Conservation (phyloP, 2,113 vertebrate species). For the Propithecus coquereli region DNA sequence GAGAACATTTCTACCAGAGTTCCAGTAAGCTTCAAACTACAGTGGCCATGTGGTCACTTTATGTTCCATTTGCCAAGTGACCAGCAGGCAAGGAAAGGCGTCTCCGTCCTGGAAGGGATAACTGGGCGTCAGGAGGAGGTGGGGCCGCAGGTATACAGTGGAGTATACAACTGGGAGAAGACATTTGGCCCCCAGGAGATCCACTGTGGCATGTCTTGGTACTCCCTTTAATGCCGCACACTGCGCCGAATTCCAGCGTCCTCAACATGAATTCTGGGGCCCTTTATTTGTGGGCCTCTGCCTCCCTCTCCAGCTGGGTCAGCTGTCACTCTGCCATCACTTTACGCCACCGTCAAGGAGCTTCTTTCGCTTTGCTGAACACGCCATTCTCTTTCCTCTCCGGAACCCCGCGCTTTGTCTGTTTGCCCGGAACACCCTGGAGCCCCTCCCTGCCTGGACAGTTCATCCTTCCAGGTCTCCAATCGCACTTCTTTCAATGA, state of each 20-base stretch:
- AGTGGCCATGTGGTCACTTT: not conserved
- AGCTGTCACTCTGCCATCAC: too few species aligned
- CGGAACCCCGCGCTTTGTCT: not conserved
- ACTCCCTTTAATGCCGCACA: too few species aligned
- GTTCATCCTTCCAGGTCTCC: not conserved
- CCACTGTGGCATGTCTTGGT: not conserved
- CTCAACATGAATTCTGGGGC: not conserved
- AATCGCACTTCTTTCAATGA: not conserved
- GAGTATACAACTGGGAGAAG: not conserved
- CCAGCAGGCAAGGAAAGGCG: not conserved
- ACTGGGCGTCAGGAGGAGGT: not conserved
- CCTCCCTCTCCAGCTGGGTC: not conserved
- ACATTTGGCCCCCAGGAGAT: not conserved
- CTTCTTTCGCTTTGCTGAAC: not conserved
- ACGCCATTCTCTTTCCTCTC: not conserved
- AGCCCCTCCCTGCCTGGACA: not conserved
- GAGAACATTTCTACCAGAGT: not conserved
- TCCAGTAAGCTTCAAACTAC: not conserved
- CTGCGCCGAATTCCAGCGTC: too few species aligned
- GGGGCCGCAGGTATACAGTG: not conserved
- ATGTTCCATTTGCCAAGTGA: not conserved
- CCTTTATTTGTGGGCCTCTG: not conserved
- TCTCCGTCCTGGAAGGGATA: not conserved
- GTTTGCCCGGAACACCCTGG: not conserved
- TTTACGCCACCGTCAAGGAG: not conserved